A percentile compares a stretch with the other conserved stretches of the same genome.
phyloP scores from a whole-genome alignment of 2,113 vertebrate genomes.

The Gadus chalcogrammus region DNA sequence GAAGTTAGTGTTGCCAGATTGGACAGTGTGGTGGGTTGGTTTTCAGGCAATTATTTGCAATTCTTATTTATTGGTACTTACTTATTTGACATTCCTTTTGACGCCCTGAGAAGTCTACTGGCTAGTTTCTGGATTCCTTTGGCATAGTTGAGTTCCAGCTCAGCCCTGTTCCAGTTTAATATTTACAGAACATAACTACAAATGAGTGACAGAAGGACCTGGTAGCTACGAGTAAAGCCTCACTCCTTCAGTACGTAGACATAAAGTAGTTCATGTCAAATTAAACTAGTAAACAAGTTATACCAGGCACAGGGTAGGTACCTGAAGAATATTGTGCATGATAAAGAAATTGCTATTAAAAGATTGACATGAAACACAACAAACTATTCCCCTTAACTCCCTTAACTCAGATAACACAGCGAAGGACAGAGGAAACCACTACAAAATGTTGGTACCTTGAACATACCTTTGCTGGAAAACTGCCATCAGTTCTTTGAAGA shows the following conservation, averaged over 20 bases:
- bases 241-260: too few relatives aligned
- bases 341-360: too few relatives aligned
- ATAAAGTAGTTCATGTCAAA: too few relatives aligned
- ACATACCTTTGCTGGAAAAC: constrained; percentile 84
- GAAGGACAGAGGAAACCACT: not conserved
- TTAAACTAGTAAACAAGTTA: too few relatives aligned
- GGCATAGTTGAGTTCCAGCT: constrained; percentile 78
- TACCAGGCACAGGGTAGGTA: too few relatives aligned
- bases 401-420: not conserved
- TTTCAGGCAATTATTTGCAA: constrained; percentile 11
- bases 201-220: not conserved
- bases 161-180: constrained; percentile 58
- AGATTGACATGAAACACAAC: too few relatives aligned
- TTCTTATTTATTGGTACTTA: constrained; percentile 58
- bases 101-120: constrained; percentile 75
- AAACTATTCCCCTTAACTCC: too few relatives aligned
- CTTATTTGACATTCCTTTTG: constrained; percentile 77
- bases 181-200: not conserved
- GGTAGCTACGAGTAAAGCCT: too few relatives aligned
- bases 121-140: constrained; percentile 83
- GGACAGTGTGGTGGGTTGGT: not conserved
- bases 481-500: constrained; percentile 83
- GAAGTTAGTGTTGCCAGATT: too few relatives aligned
- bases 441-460: not conserved
- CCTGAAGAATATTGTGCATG: too few relatives aligned